phyloP scores from a whole-genome alignment of 2,888 invertebrate genomes.

The Helleia helle region DNA sequence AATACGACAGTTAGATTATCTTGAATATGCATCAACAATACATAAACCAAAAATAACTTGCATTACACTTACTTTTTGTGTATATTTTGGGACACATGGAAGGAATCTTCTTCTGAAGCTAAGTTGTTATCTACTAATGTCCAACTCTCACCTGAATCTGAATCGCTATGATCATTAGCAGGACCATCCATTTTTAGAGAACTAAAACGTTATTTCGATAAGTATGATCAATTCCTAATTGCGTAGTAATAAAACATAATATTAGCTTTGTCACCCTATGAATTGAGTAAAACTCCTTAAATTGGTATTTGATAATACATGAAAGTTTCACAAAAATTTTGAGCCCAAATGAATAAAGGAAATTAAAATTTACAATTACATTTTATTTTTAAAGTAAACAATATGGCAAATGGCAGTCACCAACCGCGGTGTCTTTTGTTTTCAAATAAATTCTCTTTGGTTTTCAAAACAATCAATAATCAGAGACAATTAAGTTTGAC shows the following conservation, averaged over 20 bases:
- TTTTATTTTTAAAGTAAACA: neutral
- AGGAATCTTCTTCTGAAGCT: slow-evolving; percentile 34
- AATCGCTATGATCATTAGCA: slow-evolving; percentile 55
- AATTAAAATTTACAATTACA: neutral
- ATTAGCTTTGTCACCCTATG: neutral
- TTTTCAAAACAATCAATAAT: no score
- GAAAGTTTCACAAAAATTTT: neutral
- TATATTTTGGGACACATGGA: slow-evolving; percentile 33
- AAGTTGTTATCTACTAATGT: slow-evolving; percentile 51
- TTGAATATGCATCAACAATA: no score
- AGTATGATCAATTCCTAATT: neutral
- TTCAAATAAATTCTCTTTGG: no score
- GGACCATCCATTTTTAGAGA: slow-evolving; percentile 46
- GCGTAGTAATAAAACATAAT: neutral
- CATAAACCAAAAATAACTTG: no score
- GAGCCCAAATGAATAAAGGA: neutral
- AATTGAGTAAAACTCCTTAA: neutral
- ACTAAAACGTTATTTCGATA: slow-evolving; percentile 11
- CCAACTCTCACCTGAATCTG: slow-evolving; percentile 71
- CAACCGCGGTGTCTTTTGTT: no score
- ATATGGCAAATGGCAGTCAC: slow-evolving; percentile 7
- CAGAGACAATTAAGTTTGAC: no score
- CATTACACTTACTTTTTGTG: slow-evolving; percentile 31
- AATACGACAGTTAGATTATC: no score
- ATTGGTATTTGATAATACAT: no score